These are phyloP conservation scores for Ciconia nigra DNA, from an alignment of 2,797 vertebrate species.

Conservation along the genomic window DNA sequence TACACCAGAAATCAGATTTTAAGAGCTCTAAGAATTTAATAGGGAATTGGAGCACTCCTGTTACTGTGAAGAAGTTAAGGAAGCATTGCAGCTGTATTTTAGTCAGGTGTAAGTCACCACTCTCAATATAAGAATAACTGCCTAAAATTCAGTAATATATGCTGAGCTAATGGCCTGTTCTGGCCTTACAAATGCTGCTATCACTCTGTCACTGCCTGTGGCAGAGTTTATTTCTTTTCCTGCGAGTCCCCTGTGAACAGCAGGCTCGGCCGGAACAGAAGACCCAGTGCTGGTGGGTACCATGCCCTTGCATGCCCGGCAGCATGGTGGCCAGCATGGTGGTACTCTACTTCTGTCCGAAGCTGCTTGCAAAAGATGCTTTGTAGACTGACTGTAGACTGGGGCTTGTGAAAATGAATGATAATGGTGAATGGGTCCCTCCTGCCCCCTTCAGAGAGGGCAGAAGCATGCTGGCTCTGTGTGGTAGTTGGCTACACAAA, in stretches of 20 bases:
- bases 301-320: neutral
- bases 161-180: neutral
- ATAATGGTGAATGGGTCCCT: neutral
- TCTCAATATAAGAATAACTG: neutral
- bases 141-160: neutral
- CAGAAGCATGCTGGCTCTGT: neutral
- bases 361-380: neutral
- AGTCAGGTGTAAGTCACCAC: neutral
- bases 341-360: neutral
- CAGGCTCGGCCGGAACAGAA: neutral
- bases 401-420: neutral
- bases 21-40: neutral
- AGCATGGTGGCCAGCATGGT: rapidly evolving
- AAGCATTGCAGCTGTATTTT: neutral
- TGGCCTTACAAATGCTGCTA: neutral
- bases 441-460: neutral
- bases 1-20: constrained; percentile 14
- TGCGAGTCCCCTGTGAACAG: neutral
- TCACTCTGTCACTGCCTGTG: neutral
- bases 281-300: neutral
- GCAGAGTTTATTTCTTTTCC: neutral
- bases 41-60: neutral
- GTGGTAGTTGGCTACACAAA: neutral
- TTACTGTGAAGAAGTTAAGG: neutral
- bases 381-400: neutral